Percentiles rank a stretch among this genome's conserved stretches.
Evolutionary conservation across 2,113 vertebrate species (phyloP).

Genomic region (Pseudopipra pipra): DNA sequence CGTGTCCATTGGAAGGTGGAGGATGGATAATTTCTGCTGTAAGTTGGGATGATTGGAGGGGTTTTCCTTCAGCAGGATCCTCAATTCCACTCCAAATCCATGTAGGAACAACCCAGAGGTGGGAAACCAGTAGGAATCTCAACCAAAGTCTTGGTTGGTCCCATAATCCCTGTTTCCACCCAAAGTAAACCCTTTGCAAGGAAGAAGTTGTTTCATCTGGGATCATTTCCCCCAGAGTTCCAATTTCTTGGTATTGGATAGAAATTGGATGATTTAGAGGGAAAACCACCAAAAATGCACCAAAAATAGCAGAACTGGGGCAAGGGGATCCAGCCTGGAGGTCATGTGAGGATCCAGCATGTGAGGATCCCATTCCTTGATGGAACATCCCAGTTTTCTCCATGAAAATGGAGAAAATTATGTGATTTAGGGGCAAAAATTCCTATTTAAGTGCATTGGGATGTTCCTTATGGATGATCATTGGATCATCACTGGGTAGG

Average conservation of each 20-base stretch:
- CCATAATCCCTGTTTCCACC: background rate
- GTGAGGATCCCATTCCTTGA: background rate
- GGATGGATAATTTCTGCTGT: constrained; percentile 4
- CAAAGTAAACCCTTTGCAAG: background rate
- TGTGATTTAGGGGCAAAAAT: background rate
- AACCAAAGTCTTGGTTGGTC: background rate
- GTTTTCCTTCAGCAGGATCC: background rate
- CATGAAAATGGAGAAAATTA: rapidly evolving
- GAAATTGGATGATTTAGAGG: background rate
- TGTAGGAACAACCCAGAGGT: background rate
- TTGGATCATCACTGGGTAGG: background rate
- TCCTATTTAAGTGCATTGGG: background rate
- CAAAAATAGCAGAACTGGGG: background rate
- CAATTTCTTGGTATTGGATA: background rate
- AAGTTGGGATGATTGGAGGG: background rate
- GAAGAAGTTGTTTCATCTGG: background rate
- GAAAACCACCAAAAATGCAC: background rate
- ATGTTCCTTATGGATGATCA: background rate
- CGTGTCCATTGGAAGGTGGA: background rate
- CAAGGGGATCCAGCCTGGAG: background rate
- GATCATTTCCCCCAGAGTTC: background rate
- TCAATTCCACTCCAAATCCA: rapidly evolving
- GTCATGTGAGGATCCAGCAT: rapidly evolving
- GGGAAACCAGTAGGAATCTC: background rate
- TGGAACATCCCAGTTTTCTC: background rate